Base-by-base conservation (phyloP, 2,113 vertebrate species). In the Meriones unguiculatus region DNA sequence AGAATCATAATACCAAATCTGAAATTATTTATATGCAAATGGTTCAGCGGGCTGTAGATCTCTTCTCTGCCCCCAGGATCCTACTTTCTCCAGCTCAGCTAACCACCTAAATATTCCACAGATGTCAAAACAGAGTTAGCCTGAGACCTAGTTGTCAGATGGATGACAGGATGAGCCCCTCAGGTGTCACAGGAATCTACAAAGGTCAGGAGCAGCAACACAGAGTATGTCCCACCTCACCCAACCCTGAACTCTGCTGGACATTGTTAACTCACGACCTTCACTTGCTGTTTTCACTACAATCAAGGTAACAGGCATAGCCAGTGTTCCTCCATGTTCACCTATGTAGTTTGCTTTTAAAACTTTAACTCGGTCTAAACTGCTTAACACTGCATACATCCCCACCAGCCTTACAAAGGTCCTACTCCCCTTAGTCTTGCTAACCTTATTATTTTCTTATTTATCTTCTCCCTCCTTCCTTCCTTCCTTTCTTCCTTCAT, bases 1-100 rank as follows among this genome's bases (percentile, higher is more conserved):
- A 90, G 90, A 94, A 84, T 85, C 90, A 84, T 13, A 65, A 82
- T 70, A 94, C 64, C 22, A 92, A 35, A 92, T 84, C 62, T 50
- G 7, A 92, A 81, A 72, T 76, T 22, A 20, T 62, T 89, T 59
- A 30, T 25, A 64, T 41, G 13, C 59, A 84, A 84, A 46, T 84
- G n/a, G n/a, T 64, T 18, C 24, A 64, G 59, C 64, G 1, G 41
- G n/a, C 17, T 18, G 4, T 30, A 25, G 38, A 38, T 24, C n/a
- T 17, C 22, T 25, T 17, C 13, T 64, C 41, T 24, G 2, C 1
- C n/a, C 24, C 59, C 7, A 10, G 81, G 14, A 4, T 22, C 4
- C 32, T 24, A 30, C 13, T 64, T 41, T 41, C 59, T 64, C 59
- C 20, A 41, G n/a, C 24, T 41, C 17, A 15, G 25, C 14, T 41